A percentile compares a stretch with the other conserved stretches of the same genome.
These are phyloP conservation scores for Caenorhabditis briggsae DNA, from an alignment of 1,140 invertebrate genomes.

Conservation along the genomic window DNA sequence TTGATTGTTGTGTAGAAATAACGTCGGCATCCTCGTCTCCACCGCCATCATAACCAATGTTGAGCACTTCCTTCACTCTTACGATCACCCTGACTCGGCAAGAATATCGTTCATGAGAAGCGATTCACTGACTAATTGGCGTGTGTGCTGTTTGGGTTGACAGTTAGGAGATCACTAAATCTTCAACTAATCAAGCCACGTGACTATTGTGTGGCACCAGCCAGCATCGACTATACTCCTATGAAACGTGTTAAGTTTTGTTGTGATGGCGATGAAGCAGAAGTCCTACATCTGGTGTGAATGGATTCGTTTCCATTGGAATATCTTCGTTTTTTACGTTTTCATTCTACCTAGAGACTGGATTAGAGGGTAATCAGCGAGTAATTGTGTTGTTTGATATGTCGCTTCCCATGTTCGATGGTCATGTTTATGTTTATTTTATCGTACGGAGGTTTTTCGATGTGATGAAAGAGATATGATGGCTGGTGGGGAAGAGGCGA, in stretches of 20 bases:
- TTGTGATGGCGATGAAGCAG: conserved; percentile 26
- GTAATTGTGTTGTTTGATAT: neutral
- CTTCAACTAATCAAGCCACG: neutral
- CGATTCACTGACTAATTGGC: neutral
- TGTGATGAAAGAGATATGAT: conserved; percentile 16
- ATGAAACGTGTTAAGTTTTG: neutral
- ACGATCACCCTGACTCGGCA: neutral
- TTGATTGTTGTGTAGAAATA: conserved; percentile 38
- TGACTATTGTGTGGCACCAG: neutral
- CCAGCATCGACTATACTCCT: neutral
- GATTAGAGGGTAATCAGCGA: neutral
- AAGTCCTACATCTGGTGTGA: neutral
- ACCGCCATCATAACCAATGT: conserved; percentile 29
- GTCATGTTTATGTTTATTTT: neutral
- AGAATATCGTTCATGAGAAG: conserved; percentile 36
- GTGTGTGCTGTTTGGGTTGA: neutral
- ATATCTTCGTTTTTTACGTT: conserved; percentile 26
- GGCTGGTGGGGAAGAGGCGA: conserved; percentile 40
- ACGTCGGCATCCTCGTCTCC: neutral
- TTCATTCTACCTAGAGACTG: conserved; percentile 3
- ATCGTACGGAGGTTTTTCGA: neutral
- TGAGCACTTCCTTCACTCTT: neutral
- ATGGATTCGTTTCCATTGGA: conserved; percentile 48
- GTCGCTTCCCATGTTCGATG: conserved; percentile 40
- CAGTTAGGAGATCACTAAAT: neutral